Percentiles rank a stretch among this genome's conserved stretches.
Conservation (phyloP, 2,797 vertebrate genomes). For the Neosalanx taihuensis region DNA sequence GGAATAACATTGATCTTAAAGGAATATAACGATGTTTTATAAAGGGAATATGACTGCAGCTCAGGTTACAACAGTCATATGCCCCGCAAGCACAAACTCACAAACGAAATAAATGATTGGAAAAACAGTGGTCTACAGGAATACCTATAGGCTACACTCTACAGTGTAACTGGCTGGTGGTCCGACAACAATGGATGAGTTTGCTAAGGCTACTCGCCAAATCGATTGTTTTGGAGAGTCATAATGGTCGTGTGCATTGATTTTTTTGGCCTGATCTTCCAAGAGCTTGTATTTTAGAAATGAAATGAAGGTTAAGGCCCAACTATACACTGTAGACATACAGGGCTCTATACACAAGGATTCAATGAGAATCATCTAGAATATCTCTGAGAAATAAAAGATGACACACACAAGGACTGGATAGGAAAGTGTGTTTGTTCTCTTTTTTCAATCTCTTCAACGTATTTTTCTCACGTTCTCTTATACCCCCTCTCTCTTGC, state of each 20-base stretch:
- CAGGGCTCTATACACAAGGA: too few relatives aligned
- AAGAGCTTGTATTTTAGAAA: conserved; percentile 3
- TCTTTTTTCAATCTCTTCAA: background rate
- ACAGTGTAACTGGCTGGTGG: conserved; percentile 21
- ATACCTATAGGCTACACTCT: background rate
- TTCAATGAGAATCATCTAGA: too few relatives aligned
- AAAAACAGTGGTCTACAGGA: background rate
- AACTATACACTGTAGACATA: background rate
- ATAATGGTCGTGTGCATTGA: conserved; percentile 52
- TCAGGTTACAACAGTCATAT: background rate
- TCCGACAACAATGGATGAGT: conserved; percentile 43
- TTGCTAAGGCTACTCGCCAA: conserved; percentile 35
- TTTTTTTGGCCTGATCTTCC: conserved; percentile 34
- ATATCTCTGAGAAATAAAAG: too few relatives aligned
- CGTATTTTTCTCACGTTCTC: too few relatives aligned
- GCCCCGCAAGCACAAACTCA: conserved; percentile 9
- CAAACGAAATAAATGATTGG: background rate
- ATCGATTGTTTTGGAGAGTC: conserved; percentile 47
- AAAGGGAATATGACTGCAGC: too few relatives aligned
- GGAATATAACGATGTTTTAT: too few relatives aligned
- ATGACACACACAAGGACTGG: too few relatives aligned
- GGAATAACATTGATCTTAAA: too few relatives aligned
- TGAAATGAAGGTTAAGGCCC: conserved; percentile 9
- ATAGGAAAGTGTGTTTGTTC: too few relatives aligned
- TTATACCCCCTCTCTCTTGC: too few relatives aligned